These are phyloP conservation scores for Caretta caretta DNA, from an alignment of 2,113 vertebrate genomes.

Conservation along the genomic window DNA sequence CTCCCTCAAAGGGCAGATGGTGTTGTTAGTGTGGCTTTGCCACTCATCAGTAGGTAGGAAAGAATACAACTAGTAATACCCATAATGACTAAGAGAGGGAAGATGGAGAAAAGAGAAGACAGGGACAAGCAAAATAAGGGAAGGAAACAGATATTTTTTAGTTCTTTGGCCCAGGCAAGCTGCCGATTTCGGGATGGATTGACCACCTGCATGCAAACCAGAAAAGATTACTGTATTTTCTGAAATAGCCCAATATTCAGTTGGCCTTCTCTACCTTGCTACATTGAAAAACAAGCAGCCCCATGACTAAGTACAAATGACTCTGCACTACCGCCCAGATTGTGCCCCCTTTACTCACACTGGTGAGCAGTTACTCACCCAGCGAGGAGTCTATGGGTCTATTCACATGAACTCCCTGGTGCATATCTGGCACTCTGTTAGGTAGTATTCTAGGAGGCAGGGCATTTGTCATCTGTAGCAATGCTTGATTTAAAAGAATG, in stretches of 20 bases:
- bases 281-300: background rate
- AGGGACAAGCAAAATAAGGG: background rate
- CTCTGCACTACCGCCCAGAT: too few relatives aligned
- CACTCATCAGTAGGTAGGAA: background rate
- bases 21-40: background rate
- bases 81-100: background rate
- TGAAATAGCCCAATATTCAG: background rate
- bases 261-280: rapidly evolving
- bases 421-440: background rate
- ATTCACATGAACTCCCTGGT: background rate
- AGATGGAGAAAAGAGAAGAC: background rate
- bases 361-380: too few relatives aligned
- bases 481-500: background rate
- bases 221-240: background rate
- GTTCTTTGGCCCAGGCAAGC: background rate
- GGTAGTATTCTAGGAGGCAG: too few relatives aligned
- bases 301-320: background rate
- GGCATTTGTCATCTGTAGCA: background rate
- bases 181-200: background rate
- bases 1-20: conserved; percentile 24
- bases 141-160: conserved; percentile 7
- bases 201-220: background rate
- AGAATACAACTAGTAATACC: background rate
- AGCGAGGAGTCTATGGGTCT: background rate
- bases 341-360: too few relatives aligned